A percentile compares a stretch with the other conserved stretches of the same genome.
phyloP scores from a whole-genome alignment of 2,888 invertebrate genomes.

The Heteromurus nitidus region DNA sequence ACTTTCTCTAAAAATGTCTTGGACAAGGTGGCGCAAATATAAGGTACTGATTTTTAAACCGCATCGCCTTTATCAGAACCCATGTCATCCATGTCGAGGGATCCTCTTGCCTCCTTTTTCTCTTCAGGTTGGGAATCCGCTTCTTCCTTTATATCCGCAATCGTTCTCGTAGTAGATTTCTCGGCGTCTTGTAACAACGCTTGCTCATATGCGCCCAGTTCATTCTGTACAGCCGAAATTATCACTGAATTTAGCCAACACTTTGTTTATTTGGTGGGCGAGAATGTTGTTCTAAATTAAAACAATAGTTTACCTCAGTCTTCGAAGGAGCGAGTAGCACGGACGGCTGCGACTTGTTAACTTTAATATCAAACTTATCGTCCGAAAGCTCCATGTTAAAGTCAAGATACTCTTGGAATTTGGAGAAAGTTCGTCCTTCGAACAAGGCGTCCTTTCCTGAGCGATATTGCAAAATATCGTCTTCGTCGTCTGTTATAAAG shows the following conservation, averaged over 20 bases:
- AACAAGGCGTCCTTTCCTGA: conserved; percentile 40
- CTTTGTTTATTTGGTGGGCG: not conserved
- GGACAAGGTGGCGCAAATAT: too few species aligned
- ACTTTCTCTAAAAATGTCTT: too few species aligned
- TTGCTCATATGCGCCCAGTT: conserved; percentile 54
- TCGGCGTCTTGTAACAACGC: conserved; percentile 57
- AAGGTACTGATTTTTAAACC: not conserved
- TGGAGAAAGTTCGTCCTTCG: conserved; percentile 31
- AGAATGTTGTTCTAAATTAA: conserved; percentile 14
- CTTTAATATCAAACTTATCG: conserved; percentile 53
- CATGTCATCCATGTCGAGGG: not conserved
- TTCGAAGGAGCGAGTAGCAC: not conserved
- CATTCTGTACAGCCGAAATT: conserved; percentile 31
- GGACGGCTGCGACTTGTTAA: conserved; percentile 24
- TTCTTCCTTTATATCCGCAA: too few species aligned
- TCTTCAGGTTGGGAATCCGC: not conserved
- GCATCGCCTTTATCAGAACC: not conserved
- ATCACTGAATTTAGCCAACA: not conserved
- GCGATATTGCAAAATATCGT: conserved; percentile 18
- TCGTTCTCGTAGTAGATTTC: not conserved
- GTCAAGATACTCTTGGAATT: conserved; percentile 50
- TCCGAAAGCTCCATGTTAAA: conserved; percentile 24
- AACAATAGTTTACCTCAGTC: conserved; percentile 9
- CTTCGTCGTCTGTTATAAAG: conserved; percentile 26
- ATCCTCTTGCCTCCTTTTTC: not conserved